Conservation (phyloP, 2,888 invertebrate genomes). For the Tryphoninae sp. region DNA sequence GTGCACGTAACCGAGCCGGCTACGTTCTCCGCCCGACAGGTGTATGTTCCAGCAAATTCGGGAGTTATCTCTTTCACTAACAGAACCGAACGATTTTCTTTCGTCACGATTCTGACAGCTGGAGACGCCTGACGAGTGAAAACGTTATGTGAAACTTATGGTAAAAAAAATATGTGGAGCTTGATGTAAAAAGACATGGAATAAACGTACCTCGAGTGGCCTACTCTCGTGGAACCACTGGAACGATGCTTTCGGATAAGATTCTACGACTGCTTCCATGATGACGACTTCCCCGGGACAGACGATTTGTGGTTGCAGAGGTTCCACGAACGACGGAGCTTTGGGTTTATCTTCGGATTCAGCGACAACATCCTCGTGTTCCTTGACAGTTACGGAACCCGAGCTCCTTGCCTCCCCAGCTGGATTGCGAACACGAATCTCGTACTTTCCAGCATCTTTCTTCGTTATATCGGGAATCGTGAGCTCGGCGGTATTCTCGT, state of each 20-base stretch:
- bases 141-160: neutral
- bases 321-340: conserved; percentile 89
- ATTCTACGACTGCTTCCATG: conserved; percentile 89
- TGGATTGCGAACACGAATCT: conserved; percentile 90
- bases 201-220: conserved; percentile 83
- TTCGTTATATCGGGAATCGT: conserved; percentile 87
- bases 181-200: conserved; percentile 4
- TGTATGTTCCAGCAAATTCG: conserved; percentile 89
- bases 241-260: conserved; percentile 91
- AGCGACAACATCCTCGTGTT: conserved; percentile 81
- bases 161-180: neutral
- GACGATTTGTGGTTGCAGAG: conserved; percentile 87
- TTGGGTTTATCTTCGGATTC: conserved; percentile 83
- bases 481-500: conserved; percentile 86
- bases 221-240: conserved; percentile 92
- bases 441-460: conserved; percentile 93
- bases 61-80: conserved; percentile 88
- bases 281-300: conserved; percentile 89
- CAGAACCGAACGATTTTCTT: conserved; percentile 90
- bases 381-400: conserved; percentile 90
- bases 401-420: conserved; percentile 91
- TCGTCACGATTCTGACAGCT: conserved; percentile 88
- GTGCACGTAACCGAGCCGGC: conserved; percentile 94
- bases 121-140: conserved; percentile 83
- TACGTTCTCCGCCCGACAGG: conserved; percentile 94